Evolutionary conservation across 2,113 vertebrate species (phyloP), one percentile per base, ranked within the genome.

Genomic region (Leptobrachium leishanense): DNA sequence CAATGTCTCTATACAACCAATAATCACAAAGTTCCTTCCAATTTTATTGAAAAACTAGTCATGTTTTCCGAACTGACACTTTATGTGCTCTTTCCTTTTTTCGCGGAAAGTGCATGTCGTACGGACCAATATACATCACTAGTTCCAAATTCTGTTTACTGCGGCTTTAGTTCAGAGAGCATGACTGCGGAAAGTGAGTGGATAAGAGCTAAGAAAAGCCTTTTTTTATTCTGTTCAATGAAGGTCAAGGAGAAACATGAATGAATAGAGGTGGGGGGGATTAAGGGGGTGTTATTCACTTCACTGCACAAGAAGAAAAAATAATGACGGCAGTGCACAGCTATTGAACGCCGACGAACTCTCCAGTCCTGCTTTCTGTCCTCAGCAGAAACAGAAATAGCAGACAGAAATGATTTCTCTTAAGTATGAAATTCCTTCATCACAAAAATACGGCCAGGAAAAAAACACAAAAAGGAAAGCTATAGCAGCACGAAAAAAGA

Each of bases 231-330:
- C 46, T n/a, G 12, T 13, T 42, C 5, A 64, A 7, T n/a, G 64
- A 76, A 76, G 74, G 74, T 76, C 74, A 76, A 5, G 40, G 39
- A 65, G 39, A 65, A 50, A 66, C 73, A 75, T 66, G 43, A 75
- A 76, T 76, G 64, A 20, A 9, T 3, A 39, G 13, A 6, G 46
- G 46, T 65, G 20, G 8, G 46, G 8, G 11, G 13, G 43, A 66
- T 13, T n/a, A 5, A 55, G 39, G 44, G 44, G 8, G n/a, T 8
- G 39, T 41, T 67, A 15, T 76, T 10, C 63, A 42, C 11, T 66
- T 76, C 31, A 76, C 7, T 66, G 8, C 39, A 75, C 39, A 55
- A 41, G 13, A 42, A 73, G 9, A 53, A 64, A 59, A 64, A 64
- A 5, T 64, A 64, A 64, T 63, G 42, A 39, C n/a, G 55, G 44